Evolutionary conservation across 2,797 vertebrate species (phyloP), one percentile per base, ranked within the genome.

Genomic region (Anguilla marmorata): DNA sequence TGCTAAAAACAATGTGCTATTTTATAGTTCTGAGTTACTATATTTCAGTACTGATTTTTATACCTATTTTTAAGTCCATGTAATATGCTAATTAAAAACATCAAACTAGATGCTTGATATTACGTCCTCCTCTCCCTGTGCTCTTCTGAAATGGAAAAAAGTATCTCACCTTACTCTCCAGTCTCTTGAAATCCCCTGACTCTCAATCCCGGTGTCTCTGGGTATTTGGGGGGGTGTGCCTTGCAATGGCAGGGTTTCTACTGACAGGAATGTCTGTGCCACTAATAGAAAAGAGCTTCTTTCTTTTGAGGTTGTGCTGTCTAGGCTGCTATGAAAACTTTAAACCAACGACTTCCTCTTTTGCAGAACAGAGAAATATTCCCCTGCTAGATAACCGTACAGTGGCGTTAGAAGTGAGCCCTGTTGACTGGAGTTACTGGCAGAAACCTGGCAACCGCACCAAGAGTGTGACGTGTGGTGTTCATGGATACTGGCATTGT

Each of bases 401-500:
- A 12, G 48, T 2, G n/a, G 33, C 4, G 45, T 80, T 72, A 60
- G 48, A 58, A 16, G 7, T 16, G 50, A 45, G 30, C 76, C 6
- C 1, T 16, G 7, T 87, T 19, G 60, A 21, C 16, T 86, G 19
- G 16, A 84, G 14, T 14, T 52, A 72, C 16, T 33, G 86, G 27
- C 27, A 52, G n/a, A 72, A 52, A 56, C 88, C 86, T 86, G 82
- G 85, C 82, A 52, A 86, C 85, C 30, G 41, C 9, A 37, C 11
- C 5, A 37, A 4, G n/a, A 6, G 19, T 14, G 48, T 80, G 48
- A 9, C 60, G 58, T 45, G 27, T 19, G 24, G 41, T 58, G 85
- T 84, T 84, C 86, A 82, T 84, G 60, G 86, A 82, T 86, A 76
- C 84, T 37, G 27, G 21, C 37, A 21, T 52, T 72, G 84, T 88